Conservation (phyloP, 2,113 vertebrate species). For the Oxyura jamaicensis region DNA sequence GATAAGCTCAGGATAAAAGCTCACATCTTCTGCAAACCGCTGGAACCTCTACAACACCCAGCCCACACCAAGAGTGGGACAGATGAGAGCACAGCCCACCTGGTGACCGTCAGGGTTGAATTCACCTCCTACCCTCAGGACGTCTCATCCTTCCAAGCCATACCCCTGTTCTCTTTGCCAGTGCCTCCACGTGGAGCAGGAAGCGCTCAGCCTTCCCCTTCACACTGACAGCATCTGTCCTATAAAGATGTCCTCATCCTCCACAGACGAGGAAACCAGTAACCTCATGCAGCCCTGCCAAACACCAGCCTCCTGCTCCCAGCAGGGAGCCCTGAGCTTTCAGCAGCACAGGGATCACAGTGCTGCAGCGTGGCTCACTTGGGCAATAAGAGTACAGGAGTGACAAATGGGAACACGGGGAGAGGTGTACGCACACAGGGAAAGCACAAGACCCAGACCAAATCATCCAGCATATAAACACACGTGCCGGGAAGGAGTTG, state of each 20-base stretch:
- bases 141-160: neutral
- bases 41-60: neutral
- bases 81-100: neutral
- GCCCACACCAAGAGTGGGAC: neutral
- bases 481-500: neutral
- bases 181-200: neutral
- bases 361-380: neutral
- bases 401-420: neutral
- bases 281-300: neutral
- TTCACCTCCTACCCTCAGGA: neutral
- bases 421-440: neutral
- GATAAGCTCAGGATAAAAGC: neutral
- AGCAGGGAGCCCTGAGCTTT: neutral
- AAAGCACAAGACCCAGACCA: neutral
- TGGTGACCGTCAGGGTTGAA: neutral
- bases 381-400: neutral
- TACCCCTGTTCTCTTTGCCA: neutral
- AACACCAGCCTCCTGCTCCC: neutral
- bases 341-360: neutral
- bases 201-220: neutral
- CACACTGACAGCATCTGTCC: neutral
- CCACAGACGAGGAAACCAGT: fast-evolving
- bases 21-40: neutral
- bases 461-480: neutral
- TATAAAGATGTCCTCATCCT: neutral